Evolutionary conservation across 2,888 invertebrate species (phyloP), one percentile per base, ranked within the genome.

Genomic region (Argynnis bischoffii): DNA sequence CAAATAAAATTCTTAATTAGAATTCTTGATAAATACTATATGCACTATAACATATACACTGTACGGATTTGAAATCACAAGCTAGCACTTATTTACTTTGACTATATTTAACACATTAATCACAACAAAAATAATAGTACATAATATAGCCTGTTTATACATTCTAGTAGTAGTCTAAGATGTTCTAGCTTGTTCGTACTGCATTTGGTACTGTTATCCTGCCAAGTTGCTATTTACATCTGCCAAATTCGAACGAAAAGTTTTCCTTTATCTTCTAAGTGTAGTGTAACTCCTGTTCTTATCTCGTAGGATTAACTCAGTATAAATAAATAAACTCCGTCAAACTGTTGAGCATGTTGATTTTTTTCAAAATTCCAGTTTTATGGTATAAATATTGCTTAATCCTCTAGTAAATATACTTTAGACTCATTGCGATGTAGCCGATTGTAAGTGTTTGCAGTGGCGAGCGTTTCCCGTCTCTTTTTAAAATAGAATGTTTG

Each of bases 341-440:
- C 56, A 61, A n/a, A 65, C 26, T 61, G 67, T 66, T 70, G 57
- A 63, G 67, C 65, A 63, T 71, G 72, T 72, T 73, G 66, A 71
- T 68, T 71, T 74, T 71, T 69, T 65, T 51, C 46, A 59, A 55
- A n/a, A 55, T 26, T 66, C 50, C 35, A 50, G 13, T 55, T 69
- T 47, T 64, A 64, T 55, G 67, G 50, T 31, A 53, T 54, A 55
- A 67, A 67, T 67, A 69, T 70, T 70, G 35, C 55, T 70, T 64
- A 55, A 61, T 63, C 69, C 66, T 53, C 16, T 13, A 13, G 55
- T 46, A 64, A 60, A 66, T 61, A 60, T 51, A 60, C 55, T 61
- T 55, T 64, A 55, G 48, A 54, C 59, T 68, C 54, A 64, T 64
- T 41, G 57, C 54, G 18, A 48, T 64, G 46, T 48, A 13, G 64